Base-by-base conservation (phyloP, 1,140 invertebrate species). In the Drosophila guanche region DNA sequence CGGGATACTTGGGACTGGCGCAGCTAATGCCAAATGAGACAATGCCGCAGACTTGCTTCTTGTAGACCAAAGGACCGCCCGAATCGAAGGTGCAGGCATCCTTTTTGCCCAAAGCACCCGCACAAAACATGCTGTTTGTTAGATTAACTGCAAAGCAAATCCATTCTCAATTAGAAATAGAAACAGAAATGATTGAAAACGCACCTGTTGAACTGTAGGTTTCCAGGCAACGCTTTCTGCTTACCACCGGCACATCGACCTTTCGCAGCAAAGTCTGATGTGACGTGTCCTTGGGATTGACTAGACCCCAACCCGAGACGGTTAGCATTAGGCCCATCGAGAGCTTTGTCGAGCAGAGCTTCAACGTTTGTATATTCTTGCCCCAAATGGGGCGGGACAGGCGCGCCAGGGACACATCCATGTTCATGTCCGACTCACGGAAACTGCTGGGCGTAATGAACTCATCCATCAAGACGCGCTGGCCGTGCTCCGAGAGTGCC, bases 81-180 rank as follows among this genome's bases (percentile, higher is more conserved):
- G 88, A 90, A 27, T 90, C 88, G 7, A 69, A 90, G 14, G 73
- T 68, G 22, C 88, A 90, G 0, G 88, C 76, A 59, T 90, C 88
- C 40, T 78, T 90, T 3, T 20, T 7, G 0, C 79, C 75, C 27
- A 65, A 3, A 0, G 65, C 4, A 5, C 54, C 61, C 7, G 83
- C 88, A 46, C 88, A 90, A 46, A 90, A 62, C 88, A 90, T 90
- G 23, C 50, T 73, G 0, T 66, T 2, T 5, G 76, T 68, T 10
- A 90, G 4, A 1, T 8, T 5, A 0, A 58, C 73, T 74, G 8
- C 0, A 4, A 25, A 52, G 0, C 40, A 0, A 20, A 33, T 45
- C 3, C 27, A 43, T 4, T 2, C 8, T 0, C 2, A 23, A 37
- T 3, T 3, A 5, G 8, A 42, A 5, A 25, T 0, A 3, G 12